Evolutionary conservation across 2,888 invertebrate genomes (phyloP).

Genomic region (Pyrochroa serraticornis): DNA sequence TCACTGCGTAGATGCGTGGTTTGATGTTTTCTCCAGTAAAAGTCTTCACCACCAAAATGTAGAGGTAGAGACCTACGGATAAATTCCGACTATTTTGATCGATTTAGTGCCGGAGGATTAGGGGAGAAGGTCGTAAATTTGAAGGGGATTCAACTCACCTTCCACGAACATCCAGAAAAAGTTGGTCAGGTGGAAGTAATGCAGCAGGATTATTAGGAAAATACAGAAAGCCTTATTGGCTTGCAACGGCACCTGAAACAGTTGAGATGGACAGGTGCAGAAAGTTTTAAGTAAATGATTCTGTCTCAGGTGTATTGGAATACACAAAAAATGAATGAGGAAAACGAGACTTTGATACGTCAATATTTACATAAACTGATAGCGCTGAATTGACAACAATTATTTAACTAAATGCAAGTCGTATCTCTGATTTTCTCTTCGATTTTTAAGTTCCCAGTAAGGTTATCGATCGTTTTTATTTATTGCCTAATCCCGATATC

Average conservation of each 20-base stretch:
- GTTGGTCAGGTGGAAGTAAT: conserved; percentile 89
- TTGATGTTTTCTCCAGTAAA: conserved; percentile 84
- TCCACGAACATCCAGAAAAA: conserved; percentile 99
- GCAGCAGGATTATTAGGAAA: conserved; percentile 75
- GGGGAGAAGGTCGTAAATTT: not conserved
- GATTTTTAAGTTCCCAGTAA: no score
- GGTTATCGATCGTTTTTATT: no score
- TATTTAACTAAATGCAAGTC: no score
- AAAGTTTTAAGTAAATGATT: not conserved
- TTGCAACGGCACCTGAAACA: conserved; percentile 44
- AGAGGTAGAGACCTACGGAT: conserved; percentile 74
- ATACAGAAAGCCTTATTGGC: conserved; percentile 64
- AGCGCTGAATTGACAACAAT: no score
- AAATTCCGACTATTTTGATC: not conserved
- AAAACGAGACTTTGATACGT: no score
- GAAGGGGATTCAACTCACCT: conserved; percentile 63
- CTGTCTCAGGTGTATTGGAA: no score
- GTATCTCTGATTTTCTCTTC: no score
- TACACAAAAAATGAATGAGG: no score
- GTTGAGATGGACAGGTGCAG: conserved; percentile 1
- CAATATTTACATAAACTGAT: no score
- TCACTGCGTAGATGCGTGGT: conserved; percentile 75
- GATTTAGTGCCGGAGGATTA: not conserved
- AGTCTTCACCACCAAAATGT: conserved; percentile 84
- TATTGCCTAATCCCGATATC: no score